A percentile compares a stretch with the other conserved stretches of the same genome.
phyloP scores from a whole-genome alignment of 2,888 invertebrate species.

The Lithophane leautieri region DNA sequence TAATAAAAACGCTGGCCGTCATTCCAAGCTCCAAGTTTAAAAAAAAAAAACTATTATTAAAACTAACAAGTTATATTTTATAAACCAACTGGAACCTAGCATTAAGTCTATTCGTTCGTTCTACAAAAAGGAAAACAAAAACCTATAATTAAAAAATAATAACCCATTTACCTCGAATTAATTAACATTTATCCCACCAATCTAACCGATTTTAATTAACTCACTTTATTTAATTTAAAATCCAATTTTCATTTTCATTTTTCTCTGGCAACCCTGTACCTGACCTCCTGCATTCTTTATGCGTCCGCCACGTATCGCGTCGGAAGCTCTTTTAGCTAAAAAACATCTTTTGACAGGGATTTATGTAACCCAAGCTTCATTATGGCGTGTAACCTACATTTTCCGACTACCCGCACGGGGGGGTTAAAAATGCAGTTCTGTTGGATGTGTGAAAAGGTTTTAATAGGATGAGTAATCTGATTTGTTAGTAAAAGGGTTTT shows the following conservation, averaged over 20 bases:
- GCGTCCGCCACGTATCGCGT: conserved; percentile 53
- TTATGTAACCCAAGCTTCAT: conserved; percentile 48
- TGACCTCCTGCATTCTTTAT: conserved; percentile 65
- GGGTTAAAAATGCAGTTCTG: conserved; percentile 52
- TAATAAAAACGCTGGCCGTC: no score
- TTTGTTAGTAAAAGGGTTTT: not conserved
- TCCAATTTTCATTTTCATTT: conserved; percentile 49
- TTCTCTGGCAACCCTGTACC: conserved; percentile 36
- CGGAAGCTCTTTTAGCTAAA: conserved; percentile 61
- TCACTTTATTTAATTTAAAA: conserved; percentile 42
- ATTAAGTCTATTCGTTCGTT: not conserved
- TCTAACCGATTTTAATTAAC: conserved; percentile 36
- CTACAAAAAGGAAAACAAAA: not conserved
- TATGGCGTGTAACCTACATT: conserved; percentile 56
- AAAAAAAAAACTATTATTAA: not conserved
- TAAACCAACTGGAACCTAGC: no score
- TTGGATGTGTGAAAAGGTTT: conserved; percentile 29
- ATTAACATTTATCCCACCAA: not conserved
- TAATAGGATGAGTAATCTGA: conserved; percentile 27
- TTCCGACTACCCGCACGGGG: conserved; percentile 10
- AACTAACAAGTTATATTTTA: not conserved
- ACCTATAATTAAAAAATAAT: not conserved
- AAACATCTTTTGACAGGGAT: conserved; percentile 63
- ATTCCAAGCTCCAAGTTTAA: no score
- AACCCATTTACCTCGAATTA: conserved; percentile 13